A percentile compares a stretch with the other conserved stretches of the same genome.
Conservation (phyloP, 2,888 invertebrate genomes). For the Resseliella maxima region DNA sequence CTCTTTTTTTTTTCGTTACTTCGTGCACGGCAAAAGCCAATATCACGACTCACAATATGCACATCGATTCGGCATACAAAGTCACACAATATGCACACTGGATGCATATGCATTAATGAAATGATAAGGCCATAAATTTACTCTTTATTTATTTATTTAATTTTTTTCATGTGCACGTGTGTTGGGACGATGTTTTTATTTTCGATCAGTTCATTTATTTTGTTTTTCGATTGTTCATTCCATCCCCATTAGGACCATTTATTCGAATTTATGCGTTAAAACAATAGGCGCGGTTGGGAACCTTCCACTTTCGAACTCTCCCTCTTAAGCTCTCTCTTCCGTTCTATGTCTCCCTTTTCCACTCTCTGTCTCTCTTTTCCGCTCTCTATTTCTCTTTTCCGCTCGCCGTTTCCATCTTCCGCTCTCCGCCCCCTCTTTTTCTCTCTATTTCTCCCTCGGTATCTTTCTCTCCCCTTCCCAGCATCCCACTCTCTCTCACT, state of each 20-base stretch:
- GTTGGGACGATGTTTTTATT: not conserved
- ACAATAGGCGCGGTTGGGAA: not conserved
- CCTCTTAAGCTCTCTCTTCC: no score
- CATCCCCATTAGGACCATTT: constrained; percentile 11
- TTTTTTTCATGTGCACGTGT: not conserved
- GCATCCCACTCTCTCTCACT: no score
- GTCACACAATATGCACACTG: not conserved
- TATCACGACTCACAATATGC: not conserved
- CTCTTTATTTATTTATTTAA: constrained; percentile 30
- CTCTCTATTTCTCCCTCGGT: no score
- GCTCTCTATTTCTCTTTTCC: no score
- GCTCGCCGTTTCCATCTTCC: no score
- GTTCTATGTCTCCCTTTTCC: no score
- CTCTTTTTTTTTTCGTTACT: not conserved
- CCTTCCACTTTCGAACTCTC: not conserved
- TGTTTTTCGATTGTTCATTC: constrained; percentile 10
- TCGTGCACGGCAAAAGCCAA: not conserved
- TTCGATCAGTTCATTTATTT: not conserved
- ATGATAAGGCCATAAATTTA: constrained; percentile 37
- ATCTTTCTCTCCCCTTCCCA: no score
- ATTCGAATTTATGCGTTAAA: constrained; percentile 33
- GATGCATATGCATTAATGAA: constrained; percentile 15
- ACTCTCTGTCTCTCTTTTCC: no score
- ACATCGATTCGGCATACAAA: not conserved
- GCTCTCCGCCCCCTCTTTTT: no score